Conservation (phyloP, 2,113 vertebrate species). For the Dromiciops gliroides region DNA sequence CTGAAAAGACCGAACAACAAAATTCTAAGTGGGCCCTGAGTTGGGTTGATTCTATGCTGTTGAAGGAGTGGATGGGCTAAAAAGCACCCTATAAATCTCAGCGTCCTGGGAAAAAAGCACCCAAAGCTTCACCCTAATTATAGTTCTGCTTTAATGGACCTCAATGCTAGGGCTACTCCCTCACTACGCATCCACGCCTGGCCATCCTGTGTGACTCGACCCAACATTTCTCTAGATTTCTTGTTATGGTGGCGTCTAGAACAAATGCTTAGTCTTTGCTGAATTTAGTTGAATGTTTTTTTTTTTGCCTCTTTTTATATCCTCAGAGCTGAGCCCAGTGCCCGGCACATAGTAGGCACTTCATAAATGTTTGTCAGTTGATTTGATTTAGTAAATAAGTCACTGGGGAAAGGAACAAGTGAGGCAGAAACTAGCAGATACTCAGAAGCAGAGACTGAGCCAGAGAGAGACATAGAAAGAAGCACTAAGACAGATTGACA, state of each 20-base stretch:
- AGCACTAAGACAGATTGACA: neutral
- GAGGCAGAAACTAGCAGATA: neutral
- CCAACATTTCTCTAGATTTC: neutral
- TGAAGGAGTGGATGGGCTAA: neutral
- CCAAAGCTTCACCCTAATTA: neutral
- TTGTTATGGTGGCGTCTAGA: neutral
- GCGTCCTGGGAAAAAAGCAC: neutral
- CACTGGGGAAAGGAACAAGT: neutral
- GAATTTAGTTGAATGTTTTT: neutral
- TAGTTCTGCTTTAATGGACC: neutral
- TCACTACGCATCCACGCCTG: neutral
- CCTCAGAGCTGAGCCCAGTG: neutral
- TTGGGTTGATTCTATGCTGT: neutral
- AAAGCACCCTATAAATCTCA: neutral
- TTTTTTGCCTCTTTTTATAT: neutral
- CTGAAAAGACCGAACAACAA: neutral
- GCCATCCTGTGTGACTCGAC: neutral
- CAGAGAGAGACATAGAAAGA: neutral
- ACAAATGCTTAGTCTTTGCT: neutral
- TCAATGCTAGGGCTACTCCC: neutral
- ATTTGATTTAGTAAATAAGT: neutral
- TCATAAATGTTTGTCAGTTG: neutral
- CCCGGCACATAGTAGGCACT: neutral
- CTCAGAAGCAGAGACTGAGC: neutral
- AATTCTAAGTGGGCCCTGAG: neutral